A percentile compares a stretch with the other conserved stretches of the same genome.
Conservation (phyloP, 2,113 vertebrate species). For the Hemicordylus capensis region DNA sequence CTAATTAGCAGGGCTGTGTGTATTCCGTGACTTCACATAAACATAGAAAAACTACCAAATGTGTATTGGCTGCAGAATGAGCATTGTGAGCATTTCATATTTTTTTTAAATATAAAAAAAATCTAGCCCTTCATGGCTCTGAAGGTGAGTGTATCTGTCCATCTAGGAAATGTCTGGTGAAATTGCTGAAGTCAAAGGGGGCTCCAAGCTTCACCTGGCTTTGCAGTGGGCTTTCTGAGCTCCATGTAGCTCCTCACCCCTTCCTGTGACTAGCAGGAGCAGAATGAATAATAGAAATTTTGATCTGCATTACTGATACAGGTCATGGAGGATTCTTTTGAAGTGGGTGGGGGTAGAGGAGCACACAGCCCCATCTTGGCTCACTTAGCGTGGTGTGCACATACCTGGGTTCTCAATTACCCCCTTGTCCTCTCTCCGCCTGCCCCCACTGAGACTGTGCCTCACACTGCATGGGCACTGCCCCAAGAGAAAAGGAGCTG, state of each 20-base stretch:
- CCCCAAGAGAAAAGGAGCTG: neutral
- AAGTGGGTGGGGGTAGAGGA: no score
- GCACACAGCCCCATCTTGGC: no score
- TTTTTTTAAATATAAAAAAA: neutral
- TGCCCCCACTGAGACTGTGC: neutral
- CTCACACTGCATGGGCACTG: neutral
- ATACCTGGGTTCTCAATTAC: no score
- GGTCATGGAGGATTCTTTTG: neutral
- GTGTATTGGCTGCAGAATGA: neutral
- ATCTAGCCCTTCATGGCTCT: neutral
- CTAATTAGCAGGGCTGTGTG: neutral
- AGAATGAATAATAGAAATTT: neutral
- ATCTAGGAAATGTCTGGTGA: neutral
- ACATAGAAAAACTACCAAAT: neutral
- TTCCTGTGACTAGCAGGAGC: neutral
- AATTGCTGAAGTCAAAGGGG: neutral
- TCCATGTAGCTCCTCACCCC: neutral
- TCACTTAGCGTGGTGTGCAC: no score
- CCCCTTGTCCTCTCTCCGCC: no score
- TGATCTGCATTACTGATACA: neutral
- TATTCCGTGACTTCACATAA: neutral
- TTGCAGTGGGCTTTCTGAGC: neutral
- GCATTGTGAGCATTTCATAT: neutral
- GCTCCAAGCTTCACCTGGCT: neutral
- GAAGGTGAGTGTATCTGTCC: no score